Evolutionary conservation across 2,113 vertebrate species (phyloP).

Genomic region (Eidolon helvum): DNA sequence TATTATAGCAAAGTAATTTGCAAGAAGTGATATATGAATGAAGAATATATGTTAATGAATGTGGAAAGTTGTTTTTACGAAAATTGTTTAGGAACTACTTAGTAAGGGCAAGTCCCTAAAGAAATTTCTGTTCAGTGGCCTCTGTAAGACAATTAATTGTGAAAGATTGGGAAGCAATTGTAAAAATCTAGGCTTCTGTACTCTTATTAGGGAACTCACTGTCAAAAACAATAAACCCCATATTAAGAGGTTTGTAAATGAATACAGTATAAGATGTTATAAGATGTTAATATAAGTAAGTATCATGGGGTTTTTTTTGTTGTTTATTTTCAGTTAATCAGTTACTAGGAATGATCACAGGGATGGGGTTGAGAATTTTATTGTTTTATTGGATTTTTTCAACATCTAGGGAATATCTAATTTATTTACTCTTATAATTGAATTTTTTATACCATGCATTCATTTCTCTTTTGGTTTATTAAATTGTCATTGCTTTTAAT

Average conservation of each 20-base stretch:
- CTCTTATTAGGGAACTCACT: neutral
- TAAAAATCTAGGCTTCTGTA: neutral
- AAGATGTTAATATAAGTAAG: neutral
- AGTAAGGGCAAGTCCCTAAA: neutral
- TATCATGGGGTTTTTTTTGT: neutral
- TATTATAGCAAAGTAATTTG: neutral
- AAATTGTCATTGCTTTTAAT: neutral
- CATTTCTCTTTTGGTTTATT: neutral
- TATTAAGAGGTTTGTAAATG: neutral
- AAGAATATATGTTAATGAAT: neutral
- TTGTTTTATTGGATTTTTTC: neutral
- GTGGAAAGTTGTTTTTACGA: neutral
- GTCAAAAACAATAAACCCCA: neutral
- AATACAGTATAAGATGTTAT: neutral
- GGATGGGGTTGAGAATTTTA: neutral
- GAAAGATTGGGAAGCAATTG: neutral
- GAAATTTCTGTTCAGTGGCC: neutral
- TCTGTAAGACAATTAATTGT: neutral
- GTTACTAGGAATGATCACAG: neutral
- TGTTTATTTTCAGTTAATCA: slow-evolving; percentile 35
- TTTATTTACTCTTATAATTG: neutral
- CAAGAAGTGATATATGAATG: neutral
- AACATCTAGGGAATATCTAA: neutral
- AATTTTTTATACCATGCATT: neutral
- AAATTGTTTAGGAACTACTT: slow-evolving; percentile 21